Percentiles rank a stretch among this genome's conserved stretches.
Evolutionary conservation across 2,113 vertebrate species (phyloP).

Genomic region (Caranx melampygus): DNA sequence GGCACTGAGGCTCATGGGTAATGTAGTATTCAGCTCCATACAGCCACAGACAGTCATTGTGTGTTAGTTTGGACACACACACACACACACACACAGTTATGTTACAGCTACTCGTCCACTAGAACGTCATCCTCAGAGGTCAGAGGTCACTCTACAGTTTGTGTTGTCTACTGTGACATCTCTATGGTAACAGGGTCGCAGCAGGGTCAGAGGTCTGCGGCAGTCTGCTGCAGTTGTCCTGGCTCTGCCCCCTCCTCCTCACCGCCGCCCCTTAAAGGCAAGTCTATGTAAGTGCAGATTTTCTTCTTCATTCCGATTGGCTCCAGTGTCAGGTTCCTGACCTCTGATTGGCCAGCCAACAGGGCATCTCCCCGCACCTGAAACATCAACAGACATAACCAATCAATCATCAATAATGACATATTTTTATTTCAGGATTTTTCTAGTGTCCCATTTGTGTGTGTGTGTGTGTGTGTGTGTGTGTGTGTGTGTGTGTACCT

Average conservation of each 20-base stretch:
- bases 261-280: slow-evolving; percentile 7
- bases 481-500: slow-evolving; percentile 42
- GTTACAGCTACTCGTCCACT: not conserved
- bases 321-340: slow-evolving; percentile 61
- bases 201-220: slow-evolving; percentile 25
- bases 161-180: slow-evolving; percentile 44
- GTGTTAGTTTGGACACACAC: no score
- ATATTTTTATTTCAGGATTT: no score
- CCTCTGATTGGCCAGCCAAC: slow-evolving; percentile 73
- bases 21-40: no score
- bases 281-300: slow-evolving; percentile 43
- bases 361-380: slow-evolving; percentile 73
- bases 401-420: no score
- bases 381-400: not conserved
- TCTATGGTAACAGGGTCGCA: slow-evolving; percentile 45
- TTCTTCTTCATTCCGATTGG: slow-evolving; percentile 10
- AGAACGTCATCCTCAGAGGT: not conserved
- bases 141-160: slow-evolving; percentile 34
- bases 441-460: no score
- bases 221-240: not conserved
- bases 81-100: slow-evolving; percentile 1
- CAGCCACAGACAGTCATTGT: no score
- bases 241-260: not conserved
- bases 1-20: no score
- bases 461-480: not conserved